Conservation (phyloP, 2,113 vertebrate species). For the Oncorhynchus nerka region DNA sequence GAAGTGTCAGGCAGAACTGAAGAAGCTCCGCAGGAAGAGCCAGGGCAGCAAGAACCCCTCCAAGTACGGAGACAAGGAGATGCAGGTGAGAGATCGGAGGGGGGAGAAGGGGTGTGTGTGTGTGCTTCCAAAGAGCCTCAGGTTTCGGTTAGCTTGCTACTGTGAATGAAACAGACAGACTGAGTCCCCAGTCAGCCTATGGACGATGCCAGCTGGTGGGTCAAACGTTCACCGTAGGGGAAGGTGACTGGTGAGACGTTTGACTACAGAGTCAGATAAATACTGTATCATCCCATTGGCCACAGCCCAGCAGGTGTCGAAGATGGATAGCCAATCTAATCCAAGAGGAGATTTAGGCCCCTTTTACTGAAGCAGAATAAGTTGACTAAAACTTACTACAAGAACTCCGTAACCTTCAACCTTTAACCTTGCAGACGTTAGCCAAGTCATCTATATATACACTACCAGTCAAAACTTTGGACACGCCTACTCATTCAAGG, state of each 20-base stretch:
- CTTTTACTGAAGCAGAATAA: background rate
- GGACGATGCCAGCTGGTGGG: conserved; percentile 5
- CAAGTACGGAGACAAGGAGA: conserved; percentile 88
- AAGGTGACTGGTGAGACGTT: background rate
- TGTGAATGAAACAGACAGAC: too few species aligned
- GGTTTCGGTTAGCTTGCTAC: too few species aligned
- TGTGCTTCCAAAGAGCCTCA: background rate
- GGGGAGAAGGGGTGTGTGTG: conserved; percentile 38
- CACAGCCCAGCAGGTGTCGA: background rate
- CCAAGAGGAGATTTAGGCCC: background rate
- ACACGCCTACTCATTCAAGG: too few species aligned
- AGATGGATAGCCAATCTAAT: background rate
- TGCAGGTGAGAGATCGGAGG: conserved; percentile 77
- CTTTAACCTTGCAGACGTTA: too few species aligned
- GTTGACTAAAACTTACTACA: too few species aligned
- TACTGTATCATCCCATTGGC: background rate
- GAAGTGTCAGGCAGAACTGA: conserved; percentile 85
- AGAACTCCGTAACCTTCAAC: too few species aligned
- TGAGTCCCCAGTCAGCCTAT: too few species aligned
- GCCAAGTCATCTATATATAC: too few species aligned
- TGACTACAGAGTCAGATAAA: background rate
- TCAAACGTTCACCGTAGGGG: background rate
- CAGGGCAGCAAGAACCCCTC: conserved; percentile 86
- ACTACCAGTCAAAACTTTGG: too few species aligned
- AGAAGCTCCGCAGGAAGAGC: conserved; percentile 87